These are phyloP conservation scores for Azorinus chamasolen DNA, from an alignment of 2,888 invertebrate genomes.

Conservation along the genomic window DNA sequence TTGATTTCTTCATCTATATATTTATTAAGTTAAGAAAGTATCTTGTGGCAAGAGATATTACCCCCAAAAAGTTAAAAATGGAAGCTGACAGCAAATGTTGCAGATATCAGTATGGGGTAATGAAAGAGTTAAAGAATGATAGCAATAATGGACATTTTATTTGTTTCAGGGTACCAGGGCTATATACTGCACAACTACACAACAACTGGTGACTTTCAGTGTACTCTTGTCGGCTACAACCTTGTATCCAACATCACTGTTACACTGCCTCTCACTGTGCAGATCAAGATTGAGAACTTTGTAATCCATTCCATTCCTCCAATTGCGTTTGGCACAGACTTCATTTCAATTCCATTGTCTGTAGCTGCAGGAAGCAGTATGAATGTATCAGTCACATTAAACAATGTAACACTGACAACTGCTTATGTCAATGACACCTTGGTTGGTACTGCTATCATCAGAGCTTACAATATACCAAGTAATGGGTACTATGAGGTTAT, in stretches of 20 bases:
- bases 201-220: slow-evolving; percentile 25
- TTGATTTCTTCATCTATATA: too few species aligned
- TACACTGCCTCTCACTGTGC: background rate
- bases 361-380: slow-evolving; percentile 36
- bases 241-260: slow-evolving; percentile 29
- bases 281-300: slow-evolving; percentile 37
- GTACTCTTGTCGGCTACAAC: slow-evolving; percentile 38
- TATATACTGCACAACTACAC: slow-evolving; percentile 42
- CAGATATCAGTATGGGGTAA: too few species aligned
- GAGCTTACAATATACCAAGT: slow-evolving; percentile 20
- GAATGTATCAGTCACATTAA: slow-evolving; percentile 36
- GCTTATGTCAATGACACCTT: slow-evolving; percentile 33
- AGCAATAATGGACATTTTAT: too few species aligned
- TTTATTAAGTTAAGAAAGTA: too few species aligned
- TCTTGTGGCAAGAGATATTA: too few species aligned
- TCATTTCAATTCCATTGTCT: slow-evolving; percentile 32
- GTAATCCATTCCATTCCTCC: slow-evolving; percentile 40
- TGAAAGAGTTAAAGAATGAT: too few species aligned
- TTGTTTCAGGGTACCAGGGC: slow-evolving; percentile 28
- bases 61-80: too few species aligned
- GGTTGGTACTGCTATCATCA: slow-evolving; percentile 37
- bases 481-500: slow-evolving; percentile 37
- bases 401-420: slow-evolving; percentile 32
- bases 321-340: slow-evolving; percentile 40
- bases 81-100: too few species aligned